phyloP scores from a whole-genome alignment of 2,113 vertebrate species.

The Sinocyclocheilus anophthalmus region DNA sequence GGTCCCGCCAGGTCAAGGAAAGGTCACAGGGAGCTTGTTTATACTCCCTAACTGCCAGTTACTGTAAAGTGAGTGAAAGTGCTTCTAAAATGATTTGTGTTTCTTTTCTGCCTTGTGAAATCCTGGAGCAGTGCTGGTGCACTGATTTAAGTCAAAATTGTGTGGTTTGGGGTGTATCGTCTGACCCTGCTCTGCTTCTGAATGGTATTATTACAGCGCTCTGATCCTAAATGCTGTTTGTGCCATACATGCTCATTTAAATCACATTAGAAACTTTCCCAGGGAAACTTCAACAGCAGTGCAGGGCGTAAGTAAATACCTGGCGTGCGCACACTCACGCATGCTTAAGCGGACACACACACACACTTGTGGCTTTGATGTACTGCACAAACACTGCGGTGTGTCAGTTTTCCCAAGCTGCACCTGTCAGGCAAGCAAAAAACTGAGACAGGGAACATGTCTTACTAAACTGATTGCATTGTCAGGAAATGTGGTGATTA shows the following conservation, averaged over 20 bases:
- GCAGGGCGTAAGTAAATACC: conserved; percentile 20
- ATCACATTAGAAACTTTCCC: conserved; percentile 50
- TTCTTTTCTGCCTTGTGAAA: conserved; percentile 13
- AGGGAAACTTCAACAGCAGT: conserved; percentile 12
- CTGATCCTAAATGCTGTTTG: conserved; percentile 47
- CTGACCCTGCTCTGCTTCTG: conserved; percentile 48
- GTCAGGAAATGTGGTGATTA: conserved; percentile 45
- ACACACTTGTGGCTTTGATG: conserved; percentile 27
- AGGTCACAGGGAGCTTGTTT: conserved; percentile 16
- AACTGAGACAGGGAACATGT: conserved; percentile 3
- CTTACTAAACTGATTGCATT: conserved; percentile 37
- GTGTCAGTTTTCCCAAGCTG: conserved; percentile 26
- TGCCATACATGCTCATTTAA: conserved; percentile 63
- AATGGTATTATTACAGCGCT: conserved; percentile 34
- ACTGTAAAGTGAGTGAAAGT: background rate
- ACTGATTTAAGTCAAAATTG: conserved; percentile 28
- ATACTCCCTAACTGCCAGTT: background rate
- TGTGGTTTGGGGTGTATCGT: conserved; percentile 60
- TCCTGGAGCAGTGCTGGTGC: background rate
- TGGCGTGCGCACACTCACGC: conserved; percentile 25
- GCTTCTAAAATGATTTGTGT: conserved; percentile 12
- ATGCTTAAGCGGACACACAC: background rate
- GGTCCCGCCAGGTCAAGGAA: conserved; percentile 6
- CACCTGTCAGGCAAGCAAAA: conserved; percentile 40
- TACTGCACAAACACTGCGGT: conserved; percentile 15